Percentiles rank a stretch among this genome's conserved stretches.
phyloP scores from a whole-genome alignment of 2,888 invertebrate species.

The Nudaria mundana region DNA sequence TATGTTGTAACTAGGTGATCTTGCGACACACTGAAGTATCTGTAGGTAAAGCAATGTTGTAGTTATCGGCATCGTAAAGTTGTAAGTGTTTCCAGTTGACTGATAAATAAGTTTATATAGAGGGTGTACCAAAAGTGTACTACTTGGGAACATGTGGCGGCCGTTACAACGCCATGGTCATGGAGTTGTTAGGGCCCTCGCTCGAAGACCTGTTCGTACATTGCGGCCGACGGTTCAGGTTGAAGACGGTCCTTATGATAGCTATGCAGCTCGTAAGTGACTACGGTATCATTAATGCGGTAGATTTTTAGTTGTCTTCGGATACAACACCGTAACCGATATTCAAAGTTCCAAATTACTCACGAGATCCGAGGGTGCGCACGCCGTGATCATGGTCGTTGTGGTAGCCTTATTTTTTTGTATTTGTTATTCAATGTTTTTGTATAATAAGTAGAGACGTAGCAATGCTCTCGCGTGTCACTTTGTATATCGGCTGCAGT shows the following conservation, averaged over 20 bases:
- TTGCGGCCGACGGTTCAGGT: conserved; percentile 98
- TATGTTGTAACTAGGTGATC: too few species aligned
- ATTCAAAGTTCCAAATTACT: conserved; percentile 42
- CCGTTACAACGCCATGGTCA: conserved; percentile 98
- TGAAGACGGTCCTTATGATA: conserved; percentile 98
- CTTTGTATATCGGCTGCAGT: conserved; percentile 61
- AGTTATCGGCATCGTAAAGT: neutral
- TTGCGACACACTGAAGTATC: too few species aligned
- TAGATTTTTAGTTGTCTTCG: conserved; percentile 41
- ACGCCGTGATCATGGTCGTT: conserved; percentile 67
- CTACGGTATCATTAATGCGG: conserved; percentile 28
- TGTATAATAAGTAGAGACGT: conserved; percentile 13
- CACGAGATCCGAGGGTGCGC: conserved; percentile 53
- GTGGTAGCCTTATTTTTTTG: conserved; percentile 40
- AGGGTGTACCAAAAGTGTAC: conserved; percentile 99
- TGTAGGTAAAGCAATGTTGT: too few species aligned
- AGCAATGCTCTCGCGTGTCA: conserved; percentile 70
- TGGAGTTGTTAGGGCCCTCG: conserved; percentile 99
- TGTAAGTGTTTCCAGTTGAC: conserved; percentile 6
- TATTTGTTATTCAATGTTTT: conserved; percentile 19
- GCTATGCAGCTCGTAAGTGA: conserved; percentile 96
- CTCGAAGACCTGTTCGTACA: conserved; percentile 99
- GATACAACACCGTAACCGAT: conserved; percentile 72
- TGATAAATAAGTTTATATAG: conserved; percentile 79
- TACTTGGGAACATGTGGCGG: conserved; percentile 99